Conservation (phyloP, 92 coral and sea anemone genomes). For the Porites cylindrica region DNA sequence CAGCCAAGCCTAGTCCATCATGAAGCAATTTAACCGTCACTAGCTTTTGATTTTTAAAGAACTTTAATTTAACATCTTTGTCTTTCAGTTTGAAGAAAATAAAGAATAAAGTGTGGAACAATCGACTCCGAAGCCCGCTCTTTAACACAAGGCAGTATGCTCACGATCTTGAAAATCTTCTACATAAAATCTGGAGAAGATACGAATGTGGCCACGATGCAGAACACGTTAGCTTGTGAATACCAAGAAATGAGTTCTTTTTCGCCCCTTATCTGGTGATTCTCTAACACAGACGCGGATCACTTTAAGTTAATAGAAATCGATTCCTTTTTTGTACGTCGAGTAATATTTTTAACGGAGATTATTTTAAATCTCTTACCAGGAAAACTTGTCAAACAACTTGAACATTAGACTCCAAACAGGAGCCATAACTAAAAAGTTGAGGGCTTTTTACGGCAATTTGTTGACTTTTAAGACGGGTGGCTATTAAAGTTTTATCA, state of each 20-base stretch:
- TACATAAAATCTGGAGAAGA: slow-evolving; percentile 90
- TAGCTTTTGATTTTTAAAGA: too few relatives aligned
- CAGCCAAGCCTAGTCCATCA: too few relatives aligned
- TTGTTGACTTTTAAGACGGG: slow-evolving; percentile 20
- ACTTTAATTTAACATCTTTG: not conserved
- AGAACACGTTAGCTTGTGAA: slow-evolving; percentile 68
- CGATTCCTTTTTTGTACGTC: not conserved
- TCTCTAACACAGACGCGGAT: not conserved
- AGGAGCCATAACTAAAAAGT: not conserved
- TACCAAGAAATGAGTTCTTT: not conserved
- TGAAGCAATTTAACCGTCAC: too few relatives aligned
- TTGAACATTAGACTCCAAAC: not conserved
- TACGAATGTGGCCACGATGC: slow-evolving; percentile 71
- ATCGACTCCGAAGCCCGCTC: slow-evolving; percentile 87
- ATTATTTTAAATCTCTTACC: slow-evolving; percentile 1
- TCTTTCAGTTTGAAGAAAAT: slow-evolving; percentile 72
- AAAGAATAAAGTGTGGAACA: slow-evolving; percentile 89
- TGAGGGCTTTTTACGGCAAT: slow-evolving; percentile 4
- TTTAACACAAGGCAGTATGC: slow-evolving; percentile 95
- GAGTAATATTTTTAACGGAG: not conserved
- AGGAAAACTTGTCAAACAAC: not conserved
- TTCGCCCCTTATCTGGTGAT: not conserved
- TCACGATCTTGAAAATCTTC: slow-evolving; percentile 82
- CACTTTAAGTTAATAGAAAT: not conserved
- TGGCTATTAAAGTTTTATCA: not conserved